Conservation (phyloP, 2,888 invertebrate genomes). For the Leuctra nigra region DNA sequence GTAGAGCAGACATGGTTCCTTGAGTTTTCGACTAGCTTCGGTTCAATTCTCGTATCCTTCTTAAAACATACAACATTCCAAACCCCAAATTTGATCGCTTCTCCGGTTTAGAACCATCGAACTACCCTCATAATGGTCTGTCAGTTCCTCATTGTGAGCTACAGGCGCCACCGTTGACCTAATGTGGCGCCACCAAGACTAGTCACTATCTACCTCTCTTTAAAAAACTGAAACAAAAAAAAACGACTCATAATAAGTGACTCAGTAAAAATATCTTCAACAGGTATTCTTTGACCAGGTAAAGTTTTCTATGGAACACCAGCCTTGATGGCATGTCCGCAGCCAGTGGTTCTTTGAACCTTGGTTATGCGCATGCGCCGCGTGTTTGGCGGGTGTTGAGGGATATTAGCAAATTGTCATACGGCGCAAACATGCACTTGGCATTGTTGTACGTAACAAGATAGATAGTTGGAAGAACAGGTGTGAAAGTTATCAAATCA, state of each 20-base stretch:
- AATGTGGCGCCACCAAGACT: background rate
- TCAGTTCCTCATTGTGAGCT: too few relatives aligned
- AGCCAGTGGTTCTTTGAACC: conserved; percentile 9
- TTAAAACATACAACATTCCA: too few relatives aligned
- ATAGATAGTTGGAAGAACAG: background rate
- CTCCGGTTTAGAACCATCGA: too few relatives aligned
- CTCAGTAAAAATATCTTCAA: too few relatives aligned
- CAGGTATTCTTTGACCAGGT: background rate
- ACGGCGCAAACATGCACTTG: background rate
- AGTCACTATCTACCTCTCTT: background rate
- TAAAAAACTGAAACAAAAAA: background rate
- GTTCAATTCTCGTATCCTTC: too few relatives aligned
- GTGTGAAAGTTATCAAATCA: too few relatives aligned
- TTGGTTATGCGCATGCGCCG: background rate
- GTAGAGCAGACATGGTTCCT: too few relatives aligned
- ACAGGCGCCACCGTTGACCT: too few relatives aligned
- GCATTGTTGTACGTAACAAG: background rate
- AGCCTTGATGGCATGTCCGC: background rate
- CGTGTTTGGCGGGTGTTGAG: background rate
- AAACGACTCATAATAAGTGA: background rate
- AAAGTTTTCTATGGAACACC: background rate
- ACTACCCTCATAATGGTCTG: too few relatives aligned
- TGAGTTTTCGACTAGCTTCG: too few relatives aligned
- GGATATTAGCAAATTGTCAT: conserved; percentile 10
- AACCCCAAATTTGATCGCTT: too few relatives aligned